Evolutionary conservation across 2,888 invertebrate genomes (phyloP).

Genomic region (Drosophila robusta): DNA sequence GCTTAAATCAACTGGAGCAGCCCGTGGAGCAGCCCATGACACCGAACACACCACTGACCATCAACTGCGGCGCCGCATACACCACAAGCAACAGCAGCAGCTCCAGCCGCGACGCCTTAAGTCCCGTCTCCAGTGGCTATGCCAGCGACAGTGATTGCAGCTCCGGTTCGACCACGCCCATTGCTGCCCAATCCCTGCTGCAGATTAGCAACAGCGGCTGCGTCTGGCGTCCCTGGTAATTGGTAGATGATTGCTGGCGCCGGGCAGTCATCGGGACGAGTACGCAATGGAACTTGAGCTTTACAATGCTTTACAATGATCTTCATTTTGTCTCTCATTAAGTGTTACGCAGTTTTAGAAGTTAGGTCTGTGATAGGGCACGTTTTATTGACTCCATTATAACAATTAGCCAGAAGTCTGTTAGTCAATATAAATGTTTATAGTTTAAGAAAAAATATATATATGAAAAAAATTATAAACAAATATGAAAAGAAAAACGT

Average conservation of each 20-base stretch:
- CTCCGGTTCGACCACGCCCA: constrained; percentile 46
- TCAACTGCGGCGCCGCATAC: constrained; percentile 60
- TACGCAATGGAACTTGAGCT: constrained; percentile 69
- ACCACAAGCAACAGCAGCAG: constrained; percentile 22
- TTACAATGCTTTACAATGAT: constrained; percentile 79
- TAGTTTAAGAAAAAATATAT: constrained; percentile 39
- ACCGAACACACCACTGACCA: constrained; percentile 67
- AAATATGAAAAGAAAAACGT: constrained; percentile 25
- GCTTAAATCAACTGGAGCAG: constrained; percentile 87
- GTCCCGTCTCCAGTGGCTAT: constrained; percentile 84
- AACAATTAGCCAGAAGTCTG: constrained; percentile 64
- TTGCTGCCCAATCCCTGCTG: constrained; percentile 59
- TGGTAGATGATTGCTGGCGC: constrained; percentile 68
- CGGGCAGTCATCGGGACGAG: constrained; percentile 49
- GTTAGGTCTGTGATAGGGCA: constrained; percentile 82
- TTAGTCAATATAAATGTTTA: constrained; percentile 58
- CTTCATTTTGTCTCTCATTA: constrained; percentile 66
- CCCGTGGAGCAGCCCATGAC: constrained; percentile 59
- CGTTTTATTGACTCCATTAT: constrained; percentile 74
- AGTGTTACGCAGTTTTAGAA: constrained; percentile 70
- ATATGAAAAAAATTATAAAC: constrained; percentile 41
- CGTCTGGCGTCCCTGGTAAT: constrained; percentile 84
- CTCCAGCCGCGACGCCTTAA: constrained; percentile 61
- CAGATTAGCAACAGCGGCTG: constrained; percentile 70
- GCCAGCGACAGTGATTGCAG: constrained; percentile 82